Evolutionary conservation across 2,888 invertebrate species (phyloP).

Genomic region (Cactoblastis cactorum): DNA sequence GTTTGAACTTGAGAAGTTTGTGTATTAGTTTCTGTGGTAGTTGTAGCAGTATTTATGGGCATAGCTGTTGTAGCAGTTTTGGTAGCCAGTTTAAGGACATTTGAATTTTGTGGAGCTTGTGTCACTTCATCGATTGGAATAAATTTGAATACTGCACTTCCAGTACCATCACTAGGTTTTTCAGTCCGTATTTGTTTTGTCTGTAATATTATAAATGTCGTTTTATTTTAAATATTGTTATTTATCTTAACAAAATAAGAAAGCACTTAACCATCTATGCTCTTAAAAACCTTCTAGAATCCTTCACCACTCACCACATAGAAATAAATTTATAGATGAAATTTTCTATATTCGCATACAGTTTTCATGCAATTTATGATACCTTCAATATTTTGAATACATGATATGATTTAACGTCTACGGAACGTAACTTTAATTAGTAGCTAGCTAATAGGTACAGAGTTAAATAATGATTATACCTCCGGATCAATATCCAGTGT

Average conservation of each 20-base stretch:
- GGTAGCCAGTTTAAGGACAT: slow-evolving; percentile 63
- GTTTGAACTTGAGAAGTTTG: slow-evolving; percentile 50
- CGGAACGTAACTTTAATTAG: slow-evolving; percentile 16
- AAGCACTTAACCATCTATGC: background rate
- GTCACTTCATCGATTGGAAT: slow-evolving; percentile 72
- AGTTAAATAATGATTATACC: slow-evolving; percentile 73
- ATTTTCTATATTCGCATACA: too few species aligned
- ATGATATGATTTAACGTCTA: background rate
- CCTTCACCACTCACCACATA: slow-evolving; percentile 69
- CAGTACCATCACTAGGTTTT: slow-evolving; percentile 61
- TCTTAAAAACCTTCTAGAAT: slow-evolving; percentile 13
- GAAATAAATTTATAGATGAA: slow-evolving; percentile 19
- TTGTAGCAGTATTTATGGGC: slow-evolving; percentile 32
- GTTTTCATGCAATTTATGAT: background rate
- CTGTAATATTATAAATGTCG: slow-evolving; percentile 55
- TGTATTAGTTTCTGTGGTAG: slow-evolving; percentile 56
- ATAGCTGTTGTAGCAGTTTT: slow-evolving; percentile 47
- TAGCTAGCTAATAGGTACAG: slow-evolving; percentile 33
- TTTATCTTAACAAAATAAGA: background rate
- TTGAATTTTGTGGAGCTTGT: slow-evolving; percentile 56
- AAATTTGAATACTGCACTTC: slow-evolving; percentile 65
- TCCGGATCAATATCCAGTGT: slow-evolving; percentile 81
- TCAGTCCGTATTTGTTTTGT: slow-evolving; percentile 76
- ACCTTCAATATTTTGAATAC: background rate
- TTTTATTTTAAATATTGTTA: slow-evolving; percentile 11